phyloP scores from a whole-genome alignment of 1,140 invertebrate genomes.

The Antheraea mylitta region DNA sequence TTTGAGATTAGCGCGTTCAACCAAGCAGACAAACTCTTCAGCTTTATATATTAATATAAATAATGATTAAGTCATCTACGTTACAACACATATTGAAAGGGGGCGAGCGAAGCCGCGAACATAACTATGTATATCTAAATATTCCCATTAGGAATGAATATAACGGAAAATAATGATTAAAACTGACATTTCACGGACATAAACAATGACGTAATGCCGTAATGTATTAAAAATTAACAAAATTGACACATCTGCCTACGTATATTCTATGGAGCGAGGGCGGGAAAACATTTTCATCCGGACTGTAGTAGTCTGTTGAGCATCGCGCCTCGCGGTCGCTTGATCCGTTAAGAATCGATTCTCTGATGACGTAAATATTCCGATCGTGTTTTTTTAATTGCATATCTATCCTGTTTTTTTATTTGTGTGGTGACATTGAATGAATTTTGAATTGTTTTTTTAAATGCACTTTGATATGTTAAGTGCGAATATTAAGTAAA shows the following conservation, averaged over 20 bases:
- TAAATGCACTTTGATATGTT: background rate
- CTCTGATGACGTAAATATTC: background rate
- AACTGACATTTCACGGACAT: background rate
- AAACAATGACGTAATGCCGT: background rate
- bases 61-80: too few species aligned
- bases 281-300: slow-evolving; percentile 52
- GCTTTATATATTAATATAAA: too few species aligned
- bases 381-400: background rate
- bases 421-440: background rate
- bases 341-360: background rate
- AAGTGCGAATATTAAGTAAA: background rate
- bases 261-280: slow-evolving; percentile 43
- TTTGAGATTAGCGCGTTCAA: too few species aligned
- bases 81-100: too few species aligned
- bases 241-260: slow-evolving; percentile 7
- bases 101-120: too few species aligned
- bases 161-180: background rate
- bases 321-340: slow-evolving; percentile 47
- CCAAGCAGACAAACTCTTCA: too few species aligned
- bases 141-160: background rate
- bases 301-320: slow-evolving; percentile 48
- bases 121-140: too few species aligned
- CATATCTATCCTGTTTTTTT: background rate
- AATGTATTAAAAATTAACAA: background rate
- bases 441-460: background rate